Percentiles rank a stretch among this genome's conserved stretches.
These are phyloP conservation scores for Napeogenes sylphis DNA, from an alignment of 2,888 invertebrate genomes.

Conservation along the genomic window DNA sequence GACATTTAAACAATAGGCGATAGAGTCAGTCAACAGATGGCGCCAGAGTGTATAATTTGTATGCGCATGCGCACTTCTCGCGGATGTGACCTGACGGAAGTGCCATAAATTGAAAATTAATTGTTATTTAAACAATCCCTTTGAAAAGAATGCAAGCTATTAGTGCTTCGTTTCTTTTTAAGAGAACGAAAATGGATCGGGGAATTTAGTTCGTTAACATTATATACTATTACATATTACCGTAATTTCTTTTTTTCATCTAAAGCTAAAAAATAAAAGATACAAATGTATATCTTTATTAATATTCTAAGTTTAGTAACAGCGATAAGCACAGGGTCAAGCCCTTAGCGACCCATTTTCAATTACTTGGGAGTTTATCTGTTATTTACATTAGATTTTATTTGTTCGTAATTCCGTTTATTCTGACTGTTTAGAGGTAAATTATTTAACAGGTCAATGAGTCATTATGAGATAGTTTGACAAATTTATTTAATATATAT, in stretches of 20 bases:
- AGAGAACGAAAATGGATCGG: not conserved
- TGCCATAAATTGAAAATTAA: constrained; percentile 56
- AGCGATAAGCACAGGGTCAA: constrained; percentile 17
- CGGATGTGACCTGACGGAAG: constrained; percentile 60
- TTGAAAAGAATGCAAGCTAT: constrained; percentile 13
- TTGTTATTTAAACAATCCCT: constrained; percentile 57
- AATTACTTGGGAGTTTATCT: constrained; percentile 29
- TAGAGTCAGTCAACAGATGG: constrained; percentile 45
- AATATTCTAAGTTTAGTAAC: not conserved
- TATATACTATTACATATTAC: too few species aligned
- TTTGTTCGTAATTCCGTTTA: constrained; percentile 10
- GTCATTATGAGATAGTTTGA: too few species aligned
- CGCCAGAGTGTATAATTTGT: constrained; percentile 52
- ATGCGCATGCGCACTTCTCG: constrained; percentile 53
- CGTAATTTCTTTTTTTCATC: too few species aligned
- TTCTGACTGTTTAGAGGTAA: not conserved
- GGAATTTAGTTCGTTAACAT: too few species aligned
- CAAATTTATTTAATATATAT: too few species aligned
- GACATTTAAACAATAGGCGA: constrained; percentile 30
- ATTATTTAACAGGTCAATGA: too few species aligned
- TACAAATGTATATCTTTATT: too few species aligned
- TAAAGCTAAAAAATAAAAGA: too few species aligned
- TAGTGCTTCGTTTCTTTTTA: constrained; percentile 5
- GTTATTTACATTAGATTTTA: constrained; percentile 14
- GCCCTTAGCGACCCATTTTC: constrained; percentile 29